Percentiles rank a stretch among this genome's conserved stretches.
These are phyloP conservation scores for Heliconius charithonia DNA, from an alignment of 2,888 invertebrate species.

Conservation along the genomic window DNA sequence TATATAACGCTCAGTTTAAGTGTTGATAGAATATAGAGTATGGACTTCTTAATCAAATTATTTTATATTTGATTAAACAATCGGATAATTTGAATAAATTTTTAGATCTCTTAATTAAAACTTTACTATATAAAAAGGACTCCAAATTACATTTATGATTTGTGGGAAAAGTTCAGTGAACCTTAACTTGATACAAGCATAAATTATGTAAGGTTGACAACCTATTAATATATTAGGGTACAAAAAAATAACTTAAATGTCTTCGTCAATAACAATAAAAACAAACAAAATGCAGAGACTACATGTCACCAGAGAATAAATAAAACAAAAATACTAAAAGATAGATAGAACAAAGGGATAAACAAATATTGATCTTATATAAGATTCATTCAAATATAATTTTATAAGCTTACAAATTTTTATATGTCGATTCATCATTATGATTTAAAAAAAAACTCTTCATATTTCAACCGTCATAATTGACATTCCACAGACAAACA, in stretches of 20 bases:
- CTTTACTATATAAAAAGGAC: constrained; percentile 13
- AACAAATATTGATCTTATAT: no score
- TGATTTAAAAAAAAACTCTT: constrained; percentile 14
- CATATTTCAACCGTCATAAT: constrained; percentile 50
- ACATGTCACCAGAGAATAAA: no score
- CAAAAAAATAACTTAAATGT: background rate
- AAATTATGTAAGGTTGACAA: background rate
- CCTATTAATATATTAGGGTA: background rate
- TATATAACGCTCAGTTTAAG: background rate
- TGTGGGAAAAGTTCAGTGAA: constrained; percentile 35
- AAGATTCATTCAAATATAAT: no score
- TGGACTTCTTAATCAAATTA: background rate
- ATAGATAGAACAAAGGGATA: no score
- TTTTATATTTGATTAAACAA: constrained; percentile 21
- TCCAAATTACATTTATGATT: constrained; percentile 27
- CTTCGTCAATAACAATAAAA: no score
- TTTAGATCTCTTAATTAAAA: constrained; percentile 30
- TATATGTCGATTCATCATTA: background rate
- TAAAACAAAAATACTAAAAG: no score
- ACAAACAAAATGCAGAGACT: no score
- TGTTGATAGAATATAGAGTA: background rate
- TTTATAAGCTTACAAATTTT: no score
- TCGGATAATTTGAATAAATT: constrained; percentile 41
- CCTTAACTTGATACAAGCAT: constrained; percentile 1
- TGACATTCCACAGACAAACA: constrained; percentile 65